Base-by-base conservation (phyloP, 2,113 vertebrate genomes). In the Glaucomys volans region DNA sequence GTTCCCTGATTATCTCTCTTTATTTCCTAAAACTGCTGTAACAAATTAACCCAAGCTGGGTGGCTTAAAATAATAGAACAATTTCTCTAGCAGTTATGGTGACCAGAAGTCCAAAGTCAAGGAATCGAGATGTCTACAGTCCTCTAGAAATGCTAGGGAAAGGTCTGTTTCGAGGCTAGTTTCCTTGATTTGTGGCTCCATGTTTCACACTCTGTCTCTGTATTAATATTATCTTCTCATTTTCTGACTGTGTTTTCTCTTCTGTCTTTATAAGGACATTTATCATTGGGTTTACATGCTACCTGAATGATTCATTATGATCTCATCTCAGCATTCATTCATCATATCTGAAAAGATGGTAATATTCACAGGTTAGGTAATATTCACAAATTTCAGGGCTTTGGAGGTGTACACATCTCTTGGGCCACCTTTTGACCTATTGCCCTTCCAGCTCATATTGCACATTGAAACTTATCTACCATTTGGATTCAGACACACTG, bases 41-140 rank as follows among this genome's bases (percentile, higher is more conserved):
- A 69, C 7, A 85, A 74, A 67, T n/a, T 42, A 85, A 5, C 10
- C 28, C 32, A 66, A 26, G 20, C 4, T 10, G 9, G 0, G 9
- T 13, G 26, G 1, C 14, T 18, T 67, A 59, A 26, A 20, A 35
- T 44, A 47, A 54, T 1, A 74, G 13, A 42, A 30, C 52, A 37
- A n/a, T n/a, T 87, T 81, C 17, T 14, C 4, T 59, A 71, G n/a
- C 20, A 87, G 10, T 24, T 64, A 14, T 72, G 22, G 30, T 72
- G 10, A 8, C 10, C n/a, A n/a, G 4, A 62, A 64, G 3, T 26
- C 4, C 30, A 18, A 86, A 42, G 12, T 71, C 28, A 42, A 42
- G 26, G 14, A 17, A 2, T 17, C 0, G 8, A 8, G 47, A 66
- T 24, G 35, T 28, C 28, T 12, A 3, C 18, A 44, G 8, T 32